Conservation (phyloP, 2,797 vertebrate genomes). For the Pseudochaenichthys georgianus region DNA sequence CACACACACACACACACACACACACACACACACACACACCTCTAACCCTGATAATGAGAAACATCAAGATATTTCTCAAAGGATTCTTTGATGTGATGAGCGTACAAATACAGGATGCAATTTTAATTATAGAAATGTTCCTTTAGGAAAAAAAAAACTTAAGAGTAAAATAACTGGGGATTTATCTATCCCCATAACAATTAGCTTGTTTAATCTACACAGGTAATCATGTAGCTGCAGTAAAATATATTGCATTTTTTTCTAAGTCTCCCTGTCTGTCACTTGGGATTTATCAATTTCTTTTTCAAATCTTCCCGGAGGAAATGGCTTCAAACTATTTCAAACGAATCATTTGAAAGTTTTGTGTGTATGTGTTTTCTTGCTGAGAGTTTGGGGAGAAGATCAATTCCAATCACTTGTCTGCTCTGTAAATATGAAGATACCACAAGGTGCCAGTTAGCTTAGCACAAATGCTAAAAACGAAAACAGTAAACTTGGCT, state of each 20-base stretch:
- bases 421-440: neutral
- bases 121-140: constrained; percentile 34
- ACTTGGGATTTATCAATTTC: neutral
- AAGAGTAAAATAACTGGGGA: constrained; percentile 17
- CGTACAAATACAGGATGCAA: neutral
- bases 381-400: neutral
- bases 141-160: neutral
- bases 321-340: neutral
- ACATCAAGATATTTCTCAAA: neutral
- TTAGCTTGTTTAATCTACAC: constrained; percentile 27
- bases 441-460: neutral
- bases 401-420: neutral
- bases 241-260: constrained; percentile 24
- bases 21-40: neutral
- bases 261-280: neutral
- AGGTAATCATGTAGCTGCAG: constrained; percentile 33
- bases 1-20: neutral
- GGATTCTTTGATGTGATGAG: constrained; percentile 12
- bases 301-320: neutral
- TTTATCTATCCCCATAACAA: constrained; percentile 48
- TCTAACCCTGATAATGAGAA: neutral
- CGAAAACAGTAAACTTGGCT: neutral
- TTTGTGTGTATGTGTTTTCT: neutral
- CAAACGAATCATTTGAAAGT: neutral
- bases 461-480: neutral